Conservation (phyloP, 2,113 vertebrate species). For the Perca flavescens region DNA sequence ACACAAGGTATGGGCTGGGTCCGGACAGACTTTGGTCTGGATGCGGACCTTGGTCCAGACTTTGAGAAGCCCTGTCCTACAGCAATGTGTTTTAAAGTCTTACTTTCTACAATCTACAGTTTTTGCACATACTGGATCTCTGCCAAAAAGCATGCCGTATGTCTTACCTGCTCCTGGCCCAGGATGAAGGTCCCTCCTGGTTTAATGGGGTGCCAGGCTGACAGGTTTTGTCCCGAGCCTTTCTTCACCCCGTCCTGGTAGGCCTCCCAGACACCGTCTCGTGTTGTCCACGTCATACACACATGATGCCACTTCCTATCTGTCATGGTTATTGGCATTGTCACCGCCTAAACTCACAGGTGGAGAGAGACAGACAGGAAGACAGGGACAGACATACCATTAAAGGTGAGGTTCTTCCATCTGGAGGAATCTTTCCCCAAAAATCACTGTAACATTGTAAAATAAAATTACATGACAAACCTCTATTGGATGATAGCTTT, state of each 20-base stretch:
- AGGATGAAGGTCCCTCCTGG: constrained; percentile 87
- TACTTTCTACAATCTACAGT: background rate
- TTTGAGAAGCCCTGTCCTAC: too few relatives aligned
- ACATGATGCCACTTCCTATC: constrained; percentile 89
- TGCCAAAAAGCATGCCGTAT: too few relatives aligned
- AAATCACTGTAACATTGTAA: background rate
- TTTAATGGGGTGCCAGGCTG: constrained; percentile 86
- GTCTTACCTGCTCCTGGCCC: constrained; percentile 88
- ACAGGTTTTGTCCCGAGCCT: constrained; percentile 86
- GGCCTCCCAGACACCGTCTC: constrained; percentile 86
- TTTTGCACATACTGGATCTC: background rate
- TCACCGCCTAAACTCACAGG: constrained; percentile 76
- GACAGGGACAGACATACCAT: background rate
- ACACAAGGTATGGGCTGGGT: too few relatives aligned
- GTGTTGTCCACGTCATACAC: constrained; percentile 87
- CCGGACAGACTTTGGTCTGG: too few relatives aligned
- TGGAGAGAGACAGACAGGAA: background rate
- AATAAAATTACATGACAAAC: background rate
- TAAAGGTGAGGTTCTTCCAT: background rate
- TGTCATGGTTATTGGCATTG: constrained; percentile 82
- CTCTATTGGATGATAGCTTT: background rate
- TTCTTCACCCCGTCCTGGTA: constrained; percentile 87
- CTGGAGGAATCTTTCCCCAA: background rate
- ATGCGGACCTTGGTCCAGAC: too few relatives aligned
- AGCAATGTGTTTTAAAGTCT: background rate